Percentiles rank a stretch among this genome's conserved stretches.
phyloP scores from a whole-genome alignment of 2,888 invertebrate species.

The Pediacus dermestoides region DNA sequence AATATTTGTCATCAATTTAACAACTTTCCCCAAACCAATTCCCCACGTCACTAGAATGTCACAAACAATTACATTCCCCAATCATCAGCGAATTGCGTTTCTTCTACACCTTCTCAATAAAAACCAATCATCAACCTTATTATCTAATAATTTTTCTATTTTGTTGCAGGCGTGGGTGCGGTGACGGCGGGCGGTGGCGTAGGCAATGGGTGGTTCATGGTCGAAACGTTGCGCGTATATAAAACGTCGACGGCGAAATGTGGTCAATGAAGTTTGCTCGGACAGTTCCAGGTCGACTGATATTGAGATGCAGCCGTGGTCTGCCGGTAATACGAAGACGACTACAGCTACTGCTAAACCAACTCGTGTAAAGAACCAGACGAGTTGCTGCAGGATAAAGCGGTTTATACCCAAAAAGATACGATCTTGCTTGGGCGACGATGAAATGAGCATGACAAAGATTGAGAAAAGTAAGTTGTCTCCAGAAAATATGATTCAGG shows the following conservation, averaged over 20 bases:
- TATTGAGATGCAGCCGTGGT: conserved; percentile 51
- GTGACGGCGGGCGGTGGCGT: no score
- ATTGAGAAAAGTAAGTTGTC: conserved; percentile 70
- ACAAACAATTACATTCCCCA: no score
- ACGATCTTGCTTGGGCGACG: conserved; percentile 65
- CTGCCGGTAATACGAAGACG: conserved; percentile 49
- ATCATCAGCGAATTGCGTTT: no score
- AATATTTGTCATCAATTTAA: no score
- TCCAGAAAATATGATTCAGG: no score
- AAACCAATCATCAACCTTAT: no score
- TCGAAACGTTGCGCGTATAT: neutral
- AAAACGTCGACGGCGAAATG: neutral
- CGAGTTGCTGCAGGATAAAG: conserved; percentile 28
- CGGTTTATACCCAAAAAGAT: conserved; percentile 57
- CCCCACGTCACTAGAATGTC: no score
- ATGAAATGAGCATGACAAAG: conserved; percentile 72
- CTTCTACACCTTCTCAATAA: no score
- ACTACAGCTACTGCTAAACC: conserved; percentile 42
- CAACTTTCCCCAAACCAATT: no score
- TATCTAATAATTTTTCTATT: no score
- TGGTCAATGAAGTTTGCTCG: conserved; percentile 14
- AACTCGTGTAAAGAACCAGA: conserved; percentile 11
- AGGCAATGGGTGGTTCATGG: neutral
- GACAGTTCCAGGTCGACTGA: conserved; percentile 47
- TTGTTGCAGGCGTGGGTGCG: no score